phyloP scores from a whole-genome alignment of 2,888 invertebrate species.

The Lasioglossum malachurum region DNA sequence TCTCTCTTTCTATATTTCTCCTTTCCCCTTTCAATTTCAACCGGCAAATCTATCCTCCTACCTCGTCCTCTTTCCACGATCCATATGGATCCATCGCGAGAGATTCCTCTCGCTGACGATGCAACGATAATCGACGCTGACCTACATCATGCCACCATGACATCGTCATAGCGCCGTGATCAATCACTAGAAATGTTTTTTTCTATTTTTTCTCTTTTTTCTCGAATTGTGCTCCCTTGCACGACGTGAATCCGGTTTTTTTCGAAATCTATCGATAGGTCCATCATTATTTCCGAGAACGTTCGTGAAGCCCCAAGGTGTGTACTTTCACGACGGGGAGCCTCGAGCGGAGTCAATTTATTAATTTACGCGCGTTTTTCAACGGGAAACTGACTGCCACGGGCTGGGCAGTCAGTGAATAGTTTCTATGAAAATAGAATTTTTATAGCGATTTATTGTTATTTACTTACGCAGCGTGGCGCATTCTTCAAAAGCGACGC shows the following conservation, averaged over 20 bases:
- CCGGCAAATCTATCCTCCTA: background rate
- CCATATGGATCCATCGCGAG: background rate
- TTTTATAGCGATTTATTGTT: background rate
- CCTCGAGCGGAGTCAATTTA: constrained; percentile 12
- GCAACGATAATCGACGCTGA: constrained; percentile 41
- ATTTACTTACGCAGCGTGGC: too few species aligned
- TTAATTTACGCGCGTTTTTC: constrained; percentile 23
- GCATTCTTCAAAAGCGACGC: background rate
- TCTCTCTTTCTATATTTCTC: background rate
- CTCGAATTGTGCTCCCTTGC: background rate
- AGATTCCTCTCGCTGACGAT: constrained; percentile 28
- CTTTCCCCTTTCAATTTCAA: background rate
- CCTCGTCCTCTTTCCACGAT: constrained; percentile 8
- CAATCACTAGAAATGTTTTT: background rate
- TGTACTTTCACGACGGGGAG: constrained; percentile 27
- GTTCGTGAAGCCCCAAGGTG: constrained; percentile 2
- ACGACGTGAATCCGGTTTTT: background rate
- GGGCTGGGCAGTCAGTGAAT: background rate
- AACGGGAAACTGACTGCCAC: background rate
- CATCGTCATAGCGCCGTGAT: background rate
- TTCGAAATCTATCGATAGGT: constrained; percentile 36
- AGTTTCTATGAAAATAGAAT: background rate
- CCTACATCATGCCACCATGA: constrained; percentile 31
- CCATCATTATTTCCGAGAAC: constrained; percentile 28
- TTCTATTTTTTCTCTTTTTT: background rate